A percentile compares a stretch with the other conserved stretches of the same genome.
Evolutionary conservation across 2,888 invertebrate species (phyloP).

Genomic region (Hymenopus coronatus): DNA sequence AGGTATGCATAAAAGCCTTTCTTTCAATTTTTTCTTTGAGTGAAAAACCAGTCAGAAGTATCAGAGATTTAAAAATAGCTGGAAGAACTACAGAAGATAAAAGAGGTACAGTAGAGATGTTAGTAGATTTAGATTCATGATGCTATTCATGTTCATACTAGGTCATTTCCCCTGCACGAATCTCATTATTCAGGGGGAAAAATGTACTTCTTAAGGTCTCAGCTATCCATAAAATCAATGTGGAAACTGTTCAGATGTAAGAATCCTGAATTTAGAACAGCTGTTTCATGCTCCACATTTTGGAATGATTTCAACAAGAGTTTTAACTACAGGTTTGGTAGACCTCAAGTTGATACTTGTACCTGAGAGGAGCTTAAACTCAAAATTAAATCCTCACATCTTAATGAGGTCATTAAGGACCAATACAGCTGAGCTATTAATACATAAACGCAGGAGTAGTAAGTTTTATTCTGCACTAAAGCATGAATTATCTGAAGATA

Average conservation of each 20-base stretch:
- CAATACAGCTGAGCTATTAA: no score
- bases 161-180: conserved; percentile 25
- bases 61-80: conserved; percentile 1
- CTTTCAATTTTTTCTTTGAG: background rate
- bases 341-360: no score
- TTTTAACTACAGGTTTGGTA: no score
- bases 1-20: background rate
- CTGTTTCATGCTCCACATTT: background rate
- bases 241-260: background rate
- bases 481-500: background rate
- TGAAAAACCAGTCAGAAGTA: background rate
- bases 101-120: background rate
- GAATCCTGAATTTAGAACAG: background rate
- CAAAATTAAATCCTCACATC: no score
- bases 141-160: conserved; percentile 14
- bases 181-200: conserved; percentile 17
- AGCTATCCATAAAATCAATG: background rate
- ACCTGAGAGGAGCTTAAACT: no score
- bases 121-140: background rate
- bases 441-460: no score
- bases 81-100: background rate
- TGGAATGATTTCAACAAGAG: background rate
- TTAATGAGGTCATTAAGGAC: background rate
- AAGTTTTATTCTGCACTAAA: background rate
- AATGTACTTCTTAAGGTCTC: background rate